Base-by-base conservation (phyloP, 2,113 vertebrate genomes). In the Colaptes auratus region DNA sequence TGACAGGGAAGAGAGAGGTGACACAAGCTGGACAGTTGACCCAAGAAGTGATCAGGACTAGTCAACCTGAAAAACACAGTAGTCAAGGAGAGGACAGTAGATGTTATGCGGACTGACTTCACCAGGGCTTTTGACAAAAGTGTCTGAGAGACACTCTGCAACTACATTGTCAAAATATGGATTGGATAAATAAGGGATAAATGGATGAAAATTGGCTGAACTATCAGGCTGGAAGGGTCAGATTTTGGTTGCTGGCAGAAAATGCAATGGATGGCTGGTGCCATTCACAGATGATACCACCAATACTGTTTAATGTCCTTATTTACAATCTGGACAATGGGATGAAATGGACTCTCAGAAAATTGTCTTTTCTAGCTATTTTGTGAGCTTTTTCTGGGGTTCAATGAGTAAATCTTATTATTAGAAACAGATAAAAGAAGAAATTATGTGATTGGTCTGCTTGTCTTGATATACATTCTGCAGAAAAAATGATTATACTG, bases 151-250 rank as follows among this genome's bases (percentile, higher is more conserved):
- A 9, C 5, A 44, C 11, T 33, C 23, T 64, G n/a, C 27, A 80
- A 64, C 25, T 48, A 25, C 7, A 0, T 0, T 55, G 70, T 27
- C 30, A n/a, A 71, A 36, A 55, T 6, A 3, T 0, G 3, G 61
- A 9, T 30, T 24, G 56, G 46, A 16, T 5, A 21, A 76, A 24
- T 2, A 30, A 30, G 24, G 35, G 7, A 20, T 14, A 53, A 35
- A 5, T 11, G 19, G 23, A 46, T 18, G 55, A 27, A 69, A 58
- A 39, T 0, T 31, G 31, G 2, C 28, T 33, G 66, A 24, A 23
- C 8, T n/a, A 44, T 39, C 19, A 19, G 58, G 33, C 50, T 64
- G 27, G 48, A 18, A 50, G 15, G 16, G 50, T 33, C 61, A 56
- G 66, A 36, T 24, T 59, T 5, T 64, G 63, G 10, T 35, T 67